Base-by-base conservation (phyloP, 2,797 vertebrate genomes). In the Mormyrus hasselquistii region DNA sequence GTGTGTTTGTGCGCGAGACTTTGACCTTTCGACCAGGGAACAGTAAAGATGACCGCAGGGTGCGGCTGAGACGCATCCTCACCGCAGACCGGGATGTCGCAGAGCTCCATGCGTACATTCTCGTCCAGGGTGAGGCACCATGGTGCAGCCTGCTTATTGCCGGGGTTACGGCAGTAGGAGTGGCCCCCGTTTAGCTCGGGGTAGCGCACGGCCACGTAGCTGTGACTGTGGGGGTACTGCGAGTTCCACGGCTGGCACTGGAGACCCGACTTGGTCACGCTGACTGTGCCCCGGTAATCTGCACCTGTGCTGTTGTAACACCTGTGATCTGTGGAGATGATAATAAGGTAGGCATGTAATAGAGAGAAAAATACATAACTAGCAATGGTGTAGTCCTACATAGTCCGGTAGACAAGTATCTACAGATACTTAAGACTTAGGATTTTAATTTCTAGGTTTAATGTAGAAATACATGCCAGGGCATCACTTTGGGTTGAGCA, bases 171-270 rank as follows among this genome's bases (percentile, higher is more conserved):
- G 94, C 98, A 99, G 95, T 99, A 99, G 2, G 98, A 99, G 93
- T 99, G 98, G 0, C 98, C 98, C 0, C 98, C 98, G 0, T 97
- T 99, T 69, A 99, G 96, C 94, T 99, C 98, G 0, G 95, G 94
- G 93, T 97, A 99, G 69, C 97, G 96, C 76, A 98, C 88, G 0
- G 98, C 97, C 0, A 97, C 96, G 94, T 96, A 99, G 90, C 94
- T 96, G 95, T 99, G 98, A 0, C 96, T 98, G 94, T 99, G 98
- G 0, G 98, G 98, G 90, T 99, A 99, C 95, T 99, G 98, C 0
- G 98, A 99, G 94, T 98, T 99, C 98, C 98, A 99, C 0, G 98
- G 98, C 94, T 99, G 98, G 95, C 98, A 99, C 95, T 99, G 98
- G 0, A 96, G 97, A 1, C 98, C 97, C 0, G 98, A 99, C 92